Conservation (phyloP, 1,140 invertebrate genomes). For the Manduca sexta region DNA sequence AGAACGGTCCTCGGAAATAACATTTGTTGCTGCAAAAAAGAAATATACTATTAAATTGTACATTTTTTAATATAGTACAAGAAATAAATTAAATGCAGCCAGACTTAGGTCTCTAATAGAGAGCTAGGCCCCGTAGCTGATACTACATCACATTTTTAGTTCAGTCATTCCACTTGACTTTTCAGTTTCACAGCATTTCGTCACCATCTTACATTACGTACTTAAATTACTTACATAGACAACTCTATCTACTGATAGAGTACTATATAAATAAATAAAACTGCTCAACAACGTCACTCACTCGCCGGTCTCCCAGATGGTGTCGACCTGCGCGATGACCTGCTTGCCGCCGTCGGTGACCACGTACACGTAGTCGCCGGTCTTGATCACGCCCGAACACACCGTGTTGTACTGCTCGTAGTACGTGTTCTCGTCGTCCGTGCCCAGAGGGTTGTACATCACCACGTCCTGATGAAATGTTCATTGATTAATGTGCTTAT, state of each 20-base stretch:
- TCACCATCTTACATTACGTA: no score
- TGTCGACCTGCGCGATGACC: conserved; percentile 94
- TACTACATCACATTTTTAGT: no score
- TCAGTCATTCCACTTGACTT: no score
- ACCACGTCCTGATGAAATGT: conserved; percentile 78
- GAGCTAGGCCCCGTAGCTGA: no score
- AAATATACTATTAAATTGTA: neutral
- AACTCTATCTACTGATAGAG: no score
- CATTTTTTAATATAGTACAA: no score
- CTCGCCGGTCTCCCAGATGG: conserved; percentile 93
- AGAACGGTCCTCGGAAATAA: conserved; percentile 95
- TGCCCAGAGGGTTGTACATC: conserved; percentile 75
- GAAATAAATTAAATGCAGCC: no score
- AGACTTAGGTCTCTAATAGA: no score
- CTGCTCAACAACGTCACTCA: conserved; percentile 60
- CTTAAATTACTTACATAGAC: no score
- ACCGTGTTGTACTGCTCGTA: conserved; percentile 94
- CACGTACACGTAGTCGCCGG: conserved; percentile 95
- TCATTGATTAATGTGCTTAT: no score
- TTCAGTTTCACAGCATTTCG: no score
- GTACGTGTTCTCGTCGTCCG: conserved; percentile 86
- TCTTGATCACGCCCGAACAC: conserved; percentile 87
- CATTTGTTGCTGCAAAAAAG: conserved; percentile 82
- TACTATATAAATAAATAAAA: conserved; percentile 2
- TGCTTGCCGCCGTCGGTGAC: conserved; percentile 89